phyloP scores from a whole-genome alignment of 2,113 vertebrate genomes.

The zebrafish (Danio rerio) region GRCz12tu NC_133176.1:49413501-49414000 shows the following conservation, averaged over 20 bases:
- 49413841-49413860: slow-evolving; percentile 22
- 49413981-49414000: slow-evolving; percentile 71
- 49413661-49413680: background rate
- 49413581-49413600: too few species aligned
- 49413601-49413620: too few species aligned
- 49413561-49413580: too few species aligned
- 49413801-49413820: background rate
- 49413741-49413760: background rate
- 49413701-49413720: background rate
- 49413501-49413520: too few species aligned
- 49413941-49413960: slow-evolving; percentile 49
- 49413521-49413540: too few species aligned
- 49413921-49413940: slow-evolving; percentile 47
- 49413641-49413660: too few species aligned
- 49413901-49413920: slow-evolving; percentile 50
- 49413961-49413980: slow-evolving; percentile 35
- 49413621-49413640: too few species aligned
- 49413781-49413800: background rate
- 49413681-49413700: background rate
- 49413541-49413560: too few species aligned
- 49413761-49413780: slow-evolving; percentile 13
- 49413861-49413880: slow-evolving; percentile 49
- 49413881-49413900: slow-evolving; percentile 46
- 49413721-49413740: background rate
- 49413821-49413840: background rate